These are phyloP conservation scores for Siphamia tubifer DNA, from an alignment of 2,113 vertebrate species.

Conservation along the genomic window DNA sequence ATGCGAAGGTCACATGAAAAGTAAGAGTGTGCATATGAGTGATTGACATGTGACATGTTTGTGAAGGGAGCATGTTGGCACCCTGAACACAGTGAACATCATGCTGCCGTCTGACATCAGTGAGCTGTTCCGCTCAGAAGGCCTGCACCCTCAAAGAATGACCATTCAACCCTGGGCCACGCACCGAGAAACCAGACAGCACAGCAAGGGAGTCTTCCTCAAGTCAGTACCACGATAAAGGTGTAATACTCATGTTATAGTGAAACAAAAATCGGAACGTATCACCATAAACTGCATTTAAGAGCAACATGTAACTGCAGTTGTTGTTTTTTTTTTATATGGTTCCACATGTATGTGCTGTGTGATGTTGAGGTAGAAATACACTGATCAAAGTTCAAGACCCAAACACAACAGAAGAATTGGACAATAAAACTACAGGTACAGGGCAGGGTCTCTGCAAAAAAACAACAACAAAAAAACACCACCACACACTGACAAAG, in stretches of 20 bases:
- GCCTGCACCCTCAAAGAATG: slow-evolving; percentile 75
- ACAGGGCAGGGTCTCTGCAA: too few species aligned
- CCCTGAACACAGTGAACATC: slow-evolving; percentile 77
- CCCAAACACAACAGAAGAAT: too few species aligned
- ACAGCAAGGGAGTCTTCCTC: slow-evolving; percentile 85
- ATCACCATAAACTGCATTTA: too few species aligned
- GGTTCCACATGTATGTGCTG: too few species aligned
- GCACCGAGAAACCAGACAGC: slow-evolving; percentile 77
- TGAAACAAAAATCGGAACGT: too few species aligned
- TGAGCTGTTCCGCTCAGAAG: slow-evolving; percentile 78
- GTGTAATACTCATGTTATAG: neutral
- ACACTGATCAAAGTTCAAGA: too few species aligned
- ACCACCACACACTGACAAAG: too few species aligned
- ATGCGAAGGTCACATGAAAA: neutral
- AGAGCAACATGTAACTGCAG: too few species aligned
- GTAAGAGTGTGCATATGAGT: neutral
- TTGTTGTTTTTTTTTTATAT: too few species aligned
- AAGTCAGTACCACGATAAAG: slow-evolving; percentile 76
- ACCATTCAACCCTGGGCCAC: slow-evolving; percentile 81
- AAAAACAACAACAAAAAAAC: too few species aligned
- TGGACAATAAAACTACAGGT: too few species aligned
- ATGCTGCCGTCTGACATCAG: slow-evolving; percentile 79
- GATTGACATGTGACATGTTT: slow-evolving; percentile 14
- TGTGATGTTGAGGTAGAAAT: too few species aligned
- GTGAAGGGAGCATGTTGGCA: slow-evolving; percentile 79